phyloP scores from a whole-genome alignment of 2,797 vertebrate species.

The Pantherophis alleghaniensis region DNA sequence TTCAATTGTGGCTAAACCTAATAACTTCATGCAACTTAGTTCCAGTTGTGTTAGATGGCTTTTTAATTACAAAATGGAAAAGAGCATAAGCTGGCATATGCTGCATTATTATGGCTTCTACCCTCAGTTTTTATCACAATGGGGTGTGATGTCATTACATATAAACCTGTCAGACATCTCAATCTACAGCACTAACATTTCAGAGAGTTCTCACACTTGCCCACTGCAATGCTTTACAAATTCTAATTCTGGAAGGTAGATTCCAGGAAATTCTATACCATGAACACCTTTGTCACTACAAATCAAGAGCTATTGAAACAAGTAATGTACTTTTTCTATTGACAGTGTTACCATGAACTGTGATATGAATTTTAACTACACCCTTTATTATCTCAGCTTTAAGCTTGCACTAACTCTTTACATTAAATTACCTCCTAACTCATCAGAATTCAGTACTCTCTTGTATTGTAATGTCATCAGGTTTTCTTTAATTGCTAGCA shows the following conservation, averaged over 20 bases:
- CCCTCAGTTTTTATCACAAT: background rate
- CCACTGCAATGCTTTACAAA: background rate
- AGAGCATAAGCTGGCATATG: background rate
- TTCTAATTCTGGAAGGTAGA: background rate
- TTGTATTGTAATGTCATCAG: no score
- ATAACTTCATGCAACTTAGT: background rate
- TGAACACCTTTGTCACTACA: background rate
- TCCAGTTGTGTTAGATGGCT: background rate
- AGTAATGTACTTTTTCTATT: background rate
- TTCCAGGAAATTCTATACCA: background rate
- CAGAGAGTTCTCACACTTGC: background rate
- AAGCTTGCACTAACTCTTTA: background rate
- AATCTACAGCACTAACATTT: background rate
- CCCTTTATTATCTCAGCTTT: background rate
- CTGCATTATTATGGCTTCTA: background rate
- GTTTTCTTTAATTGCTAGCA: no score
- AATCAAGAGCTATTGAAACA: background rate
- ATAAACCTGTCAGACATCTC: background rate
- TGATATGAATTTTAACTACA: background rate
- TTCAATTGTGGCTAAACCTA: background rate
- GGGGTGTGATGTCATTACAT: background rate
- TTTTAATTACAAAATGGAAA: background rate
- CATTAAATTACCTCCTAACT: background rate
- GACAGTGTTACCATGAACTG: background rate
- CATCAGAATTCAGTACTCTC: no score